Conservation (phyloP, 2,888 invertebrate species). For the Scrobipalpa costella region DNA sequence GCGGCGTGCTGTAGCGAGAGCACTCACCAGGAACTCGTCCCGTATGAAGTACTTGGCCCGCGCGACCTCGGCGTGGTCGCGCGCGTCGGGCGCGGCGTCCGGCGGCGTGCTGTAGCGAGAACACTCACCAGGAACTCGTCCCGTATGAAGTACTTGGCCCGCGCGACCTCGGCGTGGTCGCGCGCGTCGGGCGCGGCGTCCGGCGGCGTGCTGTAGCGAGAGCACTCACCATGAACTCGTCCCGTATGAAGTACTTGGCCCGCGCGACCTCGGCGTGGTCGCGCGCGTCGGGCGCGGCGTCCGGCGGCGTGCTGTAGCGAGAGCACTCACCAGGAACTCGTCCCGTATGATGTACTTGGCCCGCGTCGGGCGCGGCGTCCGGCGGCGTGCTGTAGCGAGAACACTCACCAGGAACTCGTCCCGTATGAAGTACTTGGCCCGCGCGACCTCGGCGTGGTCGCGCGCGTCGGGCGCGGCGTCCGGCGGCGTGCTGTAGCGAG, state of each 20-base stretch:
- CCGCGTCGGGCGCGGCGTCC: slow-evolving; percentile 84
- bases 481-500: slow-evolving; percentile 88
- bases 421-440: slow-evolving; percentile 99
- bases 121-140: slow-evolving; percentile 96
- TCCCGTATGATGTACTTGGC: slow-evolving; percentile 99
- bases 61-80: neutral
- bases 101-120: neutral
- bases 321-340: slow-evolving; percentile 96
- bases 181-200: slow-evolving; percentile 84
- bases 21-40: neutral
- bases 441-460: slow-evolving; percentile 95
- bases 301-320: slow-evolving; percentile 89
- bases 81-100: neutral
- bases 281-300: too few species aligned
- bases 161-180: slow-evolving; percentile 94
- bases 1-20: neutral
- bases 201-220: slow-evolving; percentile 90
- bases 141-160: slow-evolving; percentile 84
- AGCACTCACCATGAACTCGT: slow-evolving; percentile 99
- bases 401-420: slow-evolving; percentile 99
- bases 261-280: slow-evolving; percentile 77
- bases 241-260: slow-evolving; percentile 93
- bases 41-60: slow-evolving; percentile 1
- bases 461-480: slow-evolving; percentile 84
- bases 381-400: slow-evolving; percentile 93